These are phyloP conservation scores for Ceratosolen solmsi DNA, from an alignment of 1,140 invertebrate genomes.

Conservation along the genomic window DNA sequence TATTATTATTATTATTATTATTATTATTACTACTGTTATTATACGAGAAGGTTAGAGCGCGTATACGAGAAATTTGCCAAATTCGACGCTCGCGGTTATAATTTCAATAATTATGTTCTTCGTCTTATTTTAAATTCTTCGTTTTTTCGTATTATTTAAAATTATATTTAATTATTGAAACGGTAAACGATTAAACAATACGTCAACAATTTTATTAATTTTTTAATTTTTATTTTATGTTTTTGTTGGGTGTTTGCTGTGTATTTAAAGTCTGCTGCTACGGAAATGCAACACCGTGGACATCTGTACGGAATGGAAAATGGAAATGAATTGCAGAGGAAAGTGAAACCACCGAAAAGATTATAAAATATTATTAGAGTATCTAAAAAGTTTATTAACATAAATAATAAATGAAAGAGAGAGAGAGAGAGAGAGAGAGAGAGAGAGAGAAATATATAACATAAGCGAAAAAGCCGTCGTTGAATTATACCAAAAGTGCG, in stretches of 20 bases:
- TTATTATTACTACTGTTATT: too few species aligned
- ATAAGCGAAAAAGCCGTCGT: background rate
- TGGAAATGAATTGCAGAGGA: slow-evolving; percentile 63
- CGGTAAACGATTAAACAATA: slow-evolving; percentile 17
- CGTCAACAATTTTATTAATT: slow-evolving; percentile 57
- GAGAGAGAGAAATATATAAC: slow-evolving; percentile 17
- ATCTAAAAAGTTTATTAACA: background rate
- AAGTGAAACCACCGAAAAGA: slow-evolving; percentile 66
- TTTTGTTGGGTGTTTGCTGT: slow-evolving; percentile 58
- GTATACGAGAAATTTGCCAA: too few species aligned
- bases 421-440: background rate
- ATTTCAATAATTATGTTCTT: slow-evolving; percentile 39
- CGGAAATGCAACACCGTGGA: slow-evolving; percentile 74
- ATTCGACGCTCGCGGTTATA: background rate
- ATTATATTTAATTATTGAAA: background rate
- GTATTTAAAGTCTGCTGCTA: slow-evolving; percentile 72
- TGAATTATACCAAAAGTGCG: slow-evolving; percentile 28
- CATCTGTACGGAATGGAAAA: slow-evolving; percentile 73
- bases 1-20: too few species aligned
- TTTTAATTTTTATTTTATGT: slow-evolving; percentile 62
- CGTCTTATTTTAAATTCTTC: slow-evolving; percentile 45
- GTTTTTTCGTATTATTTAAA: slow-evolving; percentile 3
- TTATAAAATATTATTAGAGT: slow-evolving; percentile 43
- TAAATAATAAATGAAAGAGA: background rate
- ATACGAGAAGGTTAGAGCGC: too few species aligned